Conservation (phyloP, 2,888 invertebrate genomes). For the Myopa tessellatipennis region DNA sequence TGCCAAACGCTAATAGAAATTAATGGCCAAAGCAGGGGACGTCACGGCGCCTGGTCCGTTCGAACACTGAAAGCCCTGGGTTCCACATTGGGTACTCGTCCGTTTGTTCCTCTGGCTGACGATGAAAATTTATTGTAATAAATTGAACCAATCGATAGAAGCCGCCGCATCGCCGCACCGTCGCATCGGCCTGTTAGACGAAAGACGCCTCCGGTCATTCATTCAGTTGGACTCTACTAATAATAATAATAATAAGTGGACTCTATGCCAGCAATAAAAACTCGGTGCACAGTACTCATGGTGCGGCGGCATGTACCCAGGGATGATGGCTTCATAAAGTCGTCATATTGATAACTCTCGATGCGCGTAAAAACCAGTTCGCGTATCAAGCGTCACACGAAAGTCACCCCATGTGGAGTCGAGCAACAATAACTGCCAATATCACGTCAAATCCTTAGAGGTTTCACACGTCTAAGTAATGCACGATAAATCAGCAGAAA, state of each 20-base stretch:
- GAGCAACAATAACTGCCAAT: neutral
- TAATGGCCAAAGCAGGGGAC: conserved; percentile 34
- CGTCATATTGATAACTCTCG: conserved; percentile 11
- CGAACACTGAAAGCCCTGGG: conserved; percentile 5
- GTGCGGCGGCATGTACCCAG: neutral
- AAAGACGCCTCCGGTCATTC: conserved; percentile 16
- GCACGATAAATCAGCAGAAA: neutral
- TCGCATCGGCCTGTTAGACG: conserved; percentile 1
- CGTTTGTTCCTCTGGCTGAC: neutral
- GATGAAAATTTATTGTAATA: conserved; percentile 35
- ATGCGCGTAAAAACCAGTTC: neutral
- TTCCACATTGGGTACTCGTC: neutral
- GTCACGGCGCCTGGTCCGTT: conserved; percentile 21
- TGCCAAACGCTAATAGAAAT: conserved; percentile 35
- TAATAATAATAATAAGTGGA: neutral
- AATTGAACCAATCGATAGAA: conserved; percentile 22
- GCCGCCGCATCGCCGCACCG: neutral
- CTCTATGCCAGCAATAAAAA: conserved; percentile 6
- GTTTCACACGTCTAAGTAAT: neutral
- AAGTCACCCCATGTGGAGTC: conserved; percentile 5
- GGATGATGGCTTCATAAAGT: conserved; percentile 18
- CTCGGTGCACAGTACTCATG: neutral
- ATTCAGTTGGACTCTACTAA: neutral
- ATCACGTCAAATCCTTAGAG: conserved; percentile 1
- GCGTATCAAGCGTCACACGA: neutral